These are phyloP conservation scores for Temnothorax unifasciatus DNA, from an alignment of 2,888 invertebrate genomes.

Conservation along the genomic window DNA sequence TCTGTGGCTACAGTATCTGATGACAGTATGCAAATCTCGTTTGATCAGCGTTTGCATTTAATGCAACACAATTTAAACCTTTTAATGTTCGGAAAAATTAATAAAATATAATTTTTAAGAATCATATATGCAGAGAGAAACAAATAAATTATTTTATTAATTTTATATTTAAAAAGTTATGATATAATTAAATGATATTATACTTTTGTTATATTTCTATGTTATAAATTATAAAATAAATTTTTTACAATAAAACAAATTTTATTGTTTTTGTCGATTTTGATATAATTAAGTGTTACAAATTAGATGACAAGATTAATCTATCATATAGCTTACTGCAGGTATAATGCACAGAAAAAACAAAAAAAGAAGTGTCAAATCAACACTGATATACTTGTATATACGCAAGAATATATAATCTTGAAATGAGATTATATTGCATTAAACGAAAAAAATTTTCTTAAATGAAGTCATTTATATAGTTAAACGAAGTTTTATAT, in stretches of 20 bases:
- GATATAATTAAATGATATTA: neutral
- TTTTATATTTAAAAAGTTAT: neutral
- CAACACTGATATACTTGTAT: no score
- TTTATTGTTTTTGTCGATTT: neutral
- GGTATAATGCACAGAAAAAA: constrained; percentile 25
- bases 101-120: neutral
- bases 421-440: no score
- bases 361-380: no score
- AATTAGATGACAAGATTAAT: neutral
- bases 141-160: neutral
- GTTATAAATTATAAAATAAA: constrained; percentile 3
- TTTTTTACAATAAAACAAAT: neutral
- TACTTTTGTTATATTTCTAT: neutral
- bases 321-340: constrained; percentile 36
- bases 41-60: constrained; percentile 2
- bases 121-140: neutral
- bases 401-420: no score
- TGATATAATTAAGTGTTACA: neutral
- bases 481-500: no score
- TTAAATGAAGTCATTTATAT: no score
- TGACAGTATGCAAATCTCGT: neutral
- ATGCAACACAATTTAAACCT: neutral
- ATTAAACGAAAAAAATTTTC: no score
- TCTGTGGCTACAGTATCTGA: neutral
- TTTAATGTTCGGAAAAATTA: neutral